A percentile compares a stretch with the other conserved stretches of the same genome.
phyloP scores from a whole-genome alignment of 2,888 invertebrate genomes.

The Enchytraeus crypticus region DNA sequence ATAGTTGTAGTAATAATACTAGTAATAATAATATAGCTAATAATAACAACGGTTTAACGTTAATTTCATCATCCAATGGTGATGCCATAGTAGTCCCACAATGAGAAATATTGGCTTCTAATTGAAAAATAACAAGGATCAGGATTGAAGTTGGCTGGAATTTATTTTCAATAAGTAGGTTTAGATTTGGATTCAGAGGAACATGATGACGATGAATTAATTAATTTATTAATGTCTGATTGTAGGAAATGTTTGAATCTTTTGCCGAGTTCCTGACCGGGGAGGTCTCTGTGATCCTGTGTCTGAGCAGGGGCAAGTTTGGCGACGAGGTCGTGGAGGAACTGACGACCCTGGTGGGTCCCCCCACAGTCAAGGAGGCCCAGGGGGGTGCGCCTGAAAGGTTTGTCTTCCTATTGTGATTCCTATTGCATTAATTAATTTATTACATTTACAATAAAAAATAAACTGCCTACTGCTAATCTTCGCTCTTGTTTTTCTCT shows the following conservation, averaged over 20 bases:
- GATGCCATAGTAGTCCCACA: too few relatives aligned
- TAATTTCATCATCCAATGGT: too few relatives aligned
- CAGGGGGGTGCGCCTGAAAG: conserved; percentile 43
- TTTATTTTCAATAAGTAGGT: too few relatives aligned
- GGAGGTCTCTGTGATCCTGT: conserved; percentile 42
- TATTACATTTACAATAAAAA: neutral
- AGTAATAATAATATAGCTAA: neutral
- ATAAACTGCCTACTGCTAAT: neutral
- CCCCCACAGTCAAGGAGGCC: conserved; percentile 44
- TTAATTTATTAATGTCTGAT: too few relatives aligned
- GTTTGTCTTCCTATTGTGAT: conserved; percentile 28
- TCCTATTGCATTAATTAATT: neutral
- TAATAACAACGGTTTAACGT: too few relatives aligned
- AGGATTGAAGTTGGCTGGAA: too few relatives aligned
- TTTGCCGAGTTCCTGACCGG: conserved; percentile 21
- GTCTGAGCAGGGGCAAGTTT: conserved; percentile 42
- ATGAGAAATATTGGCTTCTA: neutral
- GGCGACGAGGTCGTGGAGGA: conserved; percentile 43
- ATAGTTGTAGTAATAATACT: neutral
- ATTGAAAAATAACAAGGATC: neutral
- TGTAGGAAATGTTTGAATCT: neutral
- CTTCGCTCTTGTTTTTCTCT: too few relatives aligned
- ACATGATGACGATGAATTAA: too few relatives aligned
- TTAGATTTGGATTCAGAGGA: too few relatives aligned
- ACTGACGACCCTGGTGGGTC: conserved; percentile 46